Percentiles rank a stretch among this genome's conserved stretches.
Conservation (phyloP, 1,140 invertebrate genomes). For the Zelostemma sp. region DNA sequence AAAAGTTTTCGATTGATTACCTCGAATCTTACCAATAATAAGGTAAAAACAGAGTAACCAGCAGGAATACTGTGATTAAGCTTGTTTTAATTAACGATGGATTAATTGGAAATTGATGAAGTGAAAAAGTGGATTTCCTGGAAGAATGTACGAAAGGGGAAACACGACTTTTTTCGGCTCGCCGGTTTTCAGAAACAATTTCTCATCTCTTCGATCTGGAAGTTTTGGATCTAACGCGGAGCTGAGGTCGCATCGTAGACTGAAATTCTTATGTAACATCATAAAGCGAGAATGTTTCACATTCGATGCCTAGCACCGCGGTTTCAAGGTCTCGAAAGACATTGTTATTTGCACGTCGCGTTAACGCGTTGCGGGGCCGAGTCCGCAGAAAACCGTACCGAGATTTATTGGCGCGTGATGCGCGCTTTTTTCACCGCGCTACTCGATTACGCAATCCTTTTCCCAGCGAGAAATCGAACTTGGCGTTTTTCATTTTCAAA, state of each 20-base stretch:
- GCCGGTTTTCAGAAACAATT: no score
- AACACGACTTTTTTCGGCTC: no score
- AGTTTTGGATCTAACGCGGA: constrained; percentile 14
- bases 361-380: constrained; percentile 57
- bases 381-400: constrained; percentile 18
- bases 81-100: no score
- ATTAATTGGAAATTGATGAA: no score
- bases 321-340: constrained; percentile 62
- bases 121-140: no score
- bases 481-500: no score
- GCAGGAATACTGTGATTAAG: no score
- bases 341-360: constrained; percentile 66
- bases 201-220: constrained; percentile 30
- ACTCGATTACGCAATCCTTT: constrained; percentile 17
- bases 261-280: constrained; percentile 60
- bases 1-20: neutral
- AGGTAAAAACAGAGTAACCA: no score
- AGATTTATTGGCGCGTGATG: constrained; percentile 29
- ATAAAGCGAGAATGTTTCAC: constrained; percentile 59
- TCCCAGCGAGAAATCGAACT: neutral
- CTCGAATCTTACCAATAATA: no score
- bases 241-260: constrained; percentile 40
- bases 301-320: constrained; percentile 59
- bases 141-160: no score
- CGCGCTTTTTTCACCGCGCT: constrained; percentile 30